phyloP scores from a whole-genome alignment of 2,797 vertebrate species.

The Setipinna tenuifilis region DNA sequence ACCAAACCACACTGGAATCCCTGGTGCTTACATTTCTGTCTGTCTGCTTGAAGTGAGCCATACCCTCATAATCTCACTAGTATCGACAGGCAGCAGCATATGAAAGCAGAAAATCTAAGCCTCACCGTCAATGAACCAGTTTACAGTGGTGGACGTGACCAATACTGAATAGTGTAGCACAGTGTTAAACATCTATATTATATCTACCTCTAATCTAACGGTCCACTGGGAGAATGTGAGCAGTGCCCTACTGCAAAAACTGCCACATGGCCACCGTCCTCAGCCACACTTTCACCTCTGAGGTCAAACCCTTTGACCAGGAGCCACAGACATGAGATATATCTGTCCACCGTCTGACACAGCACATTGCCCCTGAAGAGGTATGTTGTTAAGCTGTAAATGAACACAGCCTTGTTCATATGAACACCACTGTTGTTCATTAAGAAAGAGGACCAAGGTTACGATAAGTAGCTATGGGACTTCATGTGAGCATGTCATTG shows the following conservation, averaged over 20 bases:
- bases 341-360: background rate
- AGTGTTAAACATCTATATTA: background rate
- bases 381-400: background rate
- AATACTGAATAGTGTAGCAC: background rate
- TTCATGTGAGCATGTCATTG: no score
- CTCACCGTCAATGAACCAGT: background rate
- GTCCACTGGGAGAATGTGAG: background rate
- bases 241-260: background rate
- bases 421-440: background rate
- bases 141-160: background rate
- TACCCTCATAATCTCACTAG: constrained; percentile 3
- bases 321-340: background rate
- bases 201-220: no score
- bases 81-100: background rate
- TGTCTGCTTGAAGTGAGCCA: constrained; percentile 33
- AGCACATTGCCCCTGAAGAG: background rate
- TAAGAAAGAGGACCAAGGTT: background rate
- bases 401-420: background rate
- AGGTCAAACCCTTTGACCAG: background rate
- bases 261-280: background rate
- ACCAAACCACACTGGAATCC: constrained; percentile 21
- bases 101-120: background rate
- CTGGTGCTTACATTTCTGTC: constrained; percentile 29
- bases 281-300: background rate
- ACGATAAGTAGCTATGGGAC: no score